Evolutionary conservation across 2,797 vertebrate species (phyloP).

Genomic region (Manis crassicaudata): DNA sequence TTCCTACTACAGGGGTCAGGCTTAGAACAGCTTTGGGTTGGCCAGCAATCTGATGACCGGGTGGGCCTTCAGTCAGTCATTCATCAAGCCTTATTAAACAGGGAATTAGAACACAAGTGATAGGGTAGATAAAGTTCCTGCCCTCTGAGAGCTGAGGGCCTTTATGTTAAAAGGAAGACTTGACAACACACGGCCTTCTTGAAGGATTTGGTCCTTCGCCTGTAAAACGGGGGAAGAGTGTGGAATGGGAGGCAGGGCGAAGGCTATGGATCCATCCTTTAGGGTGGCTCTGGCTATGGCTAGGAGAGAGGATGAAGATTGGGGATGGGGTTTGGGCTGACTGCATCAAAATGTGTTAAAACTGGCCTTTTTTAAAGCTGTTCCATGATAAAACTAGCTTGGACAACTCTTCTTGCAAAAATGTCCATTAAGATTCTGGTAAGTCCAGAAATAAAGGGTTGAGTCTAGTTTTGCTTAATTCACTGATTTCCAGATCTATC

Average conservation of each 20-base stretch:
- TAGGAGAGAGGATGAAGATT: background rate
- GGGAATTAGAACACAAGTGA: background rate
- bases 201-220: background rate
- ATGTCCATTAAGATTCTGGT: background rate
- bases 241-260: background rate
- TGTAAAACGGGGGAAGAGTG: background rate
- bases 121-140: background rate
- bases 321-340: too few relatives aligned
- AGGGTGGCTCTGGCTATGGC: background rate
- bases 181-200: background rate
- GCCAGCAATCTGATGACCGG: background rate
- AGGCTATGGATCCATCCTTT: fast-evolving
- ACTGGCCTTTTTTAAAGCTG: background rate
- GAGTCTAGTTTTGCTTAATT: background rate
- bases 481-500: background rate
- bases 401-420: background rate
- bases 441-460: background rate
- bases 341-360: background rate
- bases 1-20: background rate
- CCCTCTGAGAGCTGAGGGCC: background rate
- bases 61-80: background rate
- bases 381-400: background rate
- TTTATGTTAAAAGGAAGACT: background rate
- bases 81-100: background rate
- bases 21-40: background rate